Base-by-base conservation (phyloP, 2,888 invertebrate species). In the Portevinia maculata region DNA sequence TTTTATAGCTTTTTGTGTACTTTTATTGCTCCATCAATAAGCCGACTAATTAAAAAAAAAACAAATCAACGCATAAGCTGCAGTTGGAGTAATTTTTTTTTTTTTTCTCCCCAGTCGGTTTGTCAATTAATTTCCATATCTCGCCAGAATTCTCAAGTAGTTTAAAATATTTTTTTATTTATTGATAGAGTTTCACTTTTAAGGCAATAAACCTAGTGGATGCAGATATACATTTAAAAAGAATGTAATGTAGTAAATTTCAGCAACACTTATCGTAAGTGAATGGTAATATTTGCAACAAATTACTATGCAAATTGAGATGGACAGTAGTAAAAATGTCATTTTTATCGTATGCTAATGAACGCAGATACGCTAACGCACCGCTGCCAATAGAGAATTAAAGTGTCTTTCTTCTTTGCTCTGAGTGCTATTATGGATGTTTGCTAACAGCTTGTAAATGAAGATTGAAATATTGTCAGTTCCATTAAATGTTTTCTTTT, bases 391-490 rank as follows among this genome's bases (percentile, higher is more conserved):
- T 39, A 9, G 24, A 17, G 28, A 8, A 8, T 50, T 62, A 7
- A n/a, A 39, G 37, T 55, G 24, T 11, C 39, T 65, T 37, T 30
- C 59, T 44, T 50, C 21, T 53, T 52, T 53, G 13, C 19, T 62
- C 34, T 41, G 24, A 32, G 59, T n/a, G 44, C 53, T 44, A 59
- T 79, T 65, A 32, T 46, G 28, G 53, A 46, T 52, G 60, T 48
- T 67, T 67, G 65, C 53, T 73, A 65, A 79, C 73, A 67, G 79
- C 53, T 67, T 73, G 60, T 60, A 79, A 79, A 67, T 67, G 65
- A 67, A 53, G 60, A 73, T 73, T 79, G 52, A 71, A 71, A 37
- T 65, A 78, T 79, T 65, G 65, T n/a, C n/a, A 46, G 34, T 55
- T 44, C 57, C 55, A 39, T 24, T 24, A 5, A 24, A 24, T 2